Percentiles rank a stretch among this genome's conserved stretches.
Evolutionary conservation across 2,888 invertebrate genomes (phyloP).

Genomic region (Nomada fucata): DNA sequence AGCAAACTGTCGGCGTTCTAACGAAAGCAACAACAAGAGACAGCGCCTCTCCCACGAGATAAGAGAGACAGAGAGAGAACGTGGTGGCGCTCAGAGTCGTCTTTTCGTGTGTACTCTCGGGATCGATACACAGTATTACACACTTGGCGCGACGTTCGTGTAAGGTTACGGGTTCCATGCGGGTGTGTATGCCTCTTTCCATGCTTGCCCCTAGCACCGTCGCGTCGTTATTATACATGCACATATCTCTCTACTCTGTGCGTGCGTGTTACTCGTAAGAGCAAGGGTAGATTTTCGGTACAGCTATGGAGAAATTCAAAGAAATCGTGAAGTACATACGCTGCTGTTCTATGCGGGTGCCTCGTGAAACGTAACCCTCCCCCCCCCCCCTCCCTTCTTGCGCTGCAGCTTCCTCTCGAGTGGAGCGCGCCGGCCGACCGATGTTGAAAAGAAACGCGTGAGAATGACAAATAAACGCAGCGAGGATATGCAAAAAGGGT

Average conservation of each 20-base stretch:
- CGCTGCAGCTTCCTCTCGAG: background rate
- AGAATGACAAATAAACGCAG: conserved; percentile 44
- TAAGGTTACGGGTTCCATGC: conserved; percentile 60
- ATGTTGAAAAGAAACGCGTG: conserved; percentile 42
- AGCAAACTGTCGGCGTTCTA: conserved; percentile 41
- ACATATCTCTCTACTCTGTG: conserved; percentile 31
- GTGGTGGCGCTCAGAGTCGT: conserved; percentile 78
- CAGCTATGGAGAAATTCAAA: conserved; percentile 49
- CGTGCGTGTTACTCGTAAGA: conserved; percentile 24
- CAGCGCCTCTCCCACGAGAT: conserved; percentile 68
- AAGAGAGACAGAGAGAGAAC: conserved; percentile 52
- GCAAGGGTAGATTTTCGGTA: conserved; percentile 58
- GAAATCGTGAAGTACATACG: conserved; percentile 41
- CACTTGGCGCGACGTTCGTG: conserved; percentile 62
- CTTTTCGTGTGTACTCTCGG: conserved; percentile 76
- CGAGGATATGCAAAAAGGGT: conserved; percentile 8
- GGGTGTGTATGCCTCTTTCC: conserved; percentile 48
- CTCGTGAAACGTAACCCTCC: conserved; percentile 59
- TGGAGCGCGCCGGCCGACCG: conserved; percentile 27
- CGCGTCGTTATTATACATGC: conserved; percentile 45
- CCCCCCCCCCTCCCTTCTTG: conserved; percentile 14
- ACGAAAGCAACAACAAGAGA: conserved; percentile 62
- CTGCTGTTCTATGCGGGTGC: conserved; percentile 57
- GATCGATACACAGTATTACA: conserved; percentile 79
- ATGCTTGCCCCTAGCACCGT: conserved; percentile 22